Base-by-base conservation (phyloP, 2,888 invertebrate genomes). In the Arrhopalites spinosus region DNA sequence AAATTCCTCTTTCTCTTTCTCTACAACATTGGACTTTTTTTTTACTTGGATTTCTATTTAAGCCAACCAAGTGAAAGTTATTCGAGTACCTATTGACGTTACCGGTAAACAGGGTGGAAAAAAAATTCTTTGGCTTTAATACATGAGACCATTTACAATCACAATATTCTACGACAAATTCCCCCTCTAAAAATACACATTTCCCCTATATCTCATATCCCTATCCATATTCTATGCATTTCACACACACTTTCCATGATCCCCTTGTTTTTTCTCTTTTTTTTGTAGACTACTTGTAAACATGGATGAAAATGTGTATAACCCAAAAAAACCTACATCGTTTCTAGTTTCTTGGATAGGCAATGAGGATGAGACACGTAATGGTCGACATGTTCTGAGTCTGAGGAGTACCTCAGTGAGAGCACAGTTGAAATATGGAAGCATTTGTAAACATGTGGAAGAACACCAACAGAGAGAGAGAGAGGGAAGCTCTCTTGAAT, bases 371-470 rank as follows among this genome's bases (percentile, higher is more conserved):
- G 53, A 15, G 53, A 23, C 53, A 53, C n/a, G 53, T 20, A 36
- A 53, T 15, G n/a, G n/a, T 20, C 53, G 53, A 61, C 63, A 29
- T 30, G 27, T 25, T 11, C 61, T 27, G 63, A 29, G 63, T 29
- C 29, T 27, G 7, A n/a, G n/a, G n/a, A n/a, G n/a, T 36, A 3
- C 11, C 36, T 36, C 3, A 36, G 5, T 36, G 36, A 36, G 36
- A 36, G 36, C 36, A n/a, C n/a, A 27, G 29, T 63, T 29, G 29
- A 63, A 63, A 63, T 63, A 63, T 63, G 63, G 27, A 63, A 30
- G 63, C 63, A 29, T 30, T 63, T 63, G 63, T 63, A 63, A 63
- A 63, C 63, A 63, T 30, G 30, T 63, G 63, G 29, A 23, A 29
- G 29, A 29, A 63, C 63, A 63, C 30, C n/a, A 63, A 63, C 27